These are phyloP conservation scores for Microctenopoma steveboyesi DNA, from an alignment of 2,797 vertebrate species.

Conservation along the genomic window DNA sequence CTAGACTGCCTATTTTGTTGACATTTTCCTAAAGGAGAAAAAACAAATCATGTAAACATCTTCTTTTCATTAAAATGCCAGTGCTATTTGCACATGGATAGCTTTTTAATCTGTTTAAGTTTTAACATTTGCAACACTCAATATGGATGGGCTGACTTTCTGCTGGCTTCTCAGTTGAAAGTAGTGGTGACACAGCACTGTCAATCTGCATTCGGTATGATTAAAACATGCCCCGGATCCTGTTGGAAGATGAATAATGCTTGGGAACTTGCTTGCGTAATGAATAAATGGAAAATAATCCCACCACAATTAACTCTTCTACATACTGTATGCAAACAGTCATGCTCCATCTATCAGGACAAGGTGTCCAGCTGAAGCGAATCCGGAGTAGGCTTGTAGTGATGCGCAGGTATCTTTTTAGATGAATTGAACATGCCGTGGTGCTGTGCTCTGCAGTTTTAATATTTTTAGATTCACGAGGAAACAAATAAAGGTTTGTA, in stretches of 20 bases:
- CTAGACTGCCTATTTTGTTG: conserved; percentile 59
- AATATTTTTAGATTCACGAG: conserved; percentile 21
- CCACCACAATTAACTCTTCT: conserved; percentile 75
- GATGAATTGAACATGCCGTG: conserved; percentile 12
- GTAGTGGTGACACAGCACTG: conserved; percentile 77
- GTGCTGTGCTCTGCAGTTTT: conserved; percentile 18
- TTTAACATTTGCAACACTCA: conserved; percentile 64
- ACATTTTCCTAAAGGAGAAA: conserved; percentile 54
- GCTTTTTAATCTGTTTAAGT: conserved; percentile 77
- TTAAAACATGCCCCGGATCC: conserved; percentile 81
- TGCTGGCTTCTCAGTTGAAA: conserved; percentile 68
- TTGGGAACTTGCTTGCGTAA: conserved; percentile 78
- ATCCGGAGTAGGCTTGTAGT: conserved; percentile 48
- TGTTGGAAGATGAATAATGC: conserved; percentile 81
- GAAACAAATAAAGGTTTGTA: conserved; percentile 16
- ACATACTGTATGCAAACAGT: conserved; percentile 72
- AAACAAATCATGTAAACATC: conserved; percentile 69
- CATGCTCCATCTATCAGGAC: conserved; percentile 62
- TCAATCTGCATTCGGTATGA: conserved; percentile 79
- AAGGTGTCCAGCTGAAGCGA: conserved; percentile 67
- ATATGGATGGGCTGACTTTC: conserved; percentile 62
- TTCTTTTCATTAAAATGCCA: conserved; percentile 74
- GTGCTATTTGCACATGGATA: conserved; percentile 72
- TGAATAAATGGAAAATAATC: conserved; percentile 85
- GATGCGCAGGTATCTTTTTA: conserved; percentile 27